Evolutionary conservation across 2,113 vertebrate genomes (phyloP).

Genomic region (Hypomesus transpacificus): DNA sequence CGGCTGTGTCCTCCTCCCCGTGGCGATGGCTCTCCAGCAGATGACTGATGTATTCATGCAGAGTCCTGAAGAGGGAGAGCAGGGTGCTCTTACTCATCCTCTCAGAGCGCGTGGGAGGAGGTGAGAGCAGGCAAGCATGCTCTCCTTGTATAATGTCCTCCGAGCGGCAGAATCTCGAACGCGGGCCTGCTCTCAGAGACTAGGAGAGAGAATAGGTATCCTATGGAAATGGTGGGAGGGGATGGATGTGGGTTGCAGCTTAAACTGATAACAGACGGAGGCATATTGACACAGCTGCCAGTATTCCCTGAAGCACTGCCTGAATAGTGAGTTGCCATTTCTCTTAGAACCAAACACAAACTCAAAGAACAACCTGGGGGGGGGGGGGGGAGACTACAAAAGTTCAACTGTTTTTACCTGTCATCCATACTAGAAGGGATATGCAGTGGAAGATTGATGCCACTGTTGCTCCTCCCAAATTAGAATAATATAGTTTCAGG

Average conservation of each 20-base stretch:
- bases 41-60: slow-evolving; percentile 43
- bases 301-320: no score
- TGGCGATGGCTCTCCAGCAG: slow-evolving; percentile 13
- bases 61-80: slow-evolving; percentile 43
- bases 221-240: slow-evolving; percentile 18
- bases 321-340: no score
- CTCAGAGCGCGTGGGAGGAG: slow-evolving; percentile 60
- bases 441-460: slow-evolving; percentile 10
- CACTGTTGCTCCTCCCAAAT: slow-evolving; percentile 36
- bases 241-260: slow-evolving; percentile 10
- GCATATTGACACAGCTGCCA: background rate
- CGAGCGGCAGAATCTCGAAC: slow-evolving; percentile 53
- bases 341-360: slow-evolving; percentile 5
- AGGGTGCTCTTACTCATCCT: slow-evolving; percentile 60
- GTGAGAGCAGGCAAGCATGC: slow-evolving; percentile 58
- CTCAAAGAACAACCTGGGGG: background rate
- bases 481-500: slow-evolving; percentile 27
- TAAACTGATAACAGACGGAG: background rate
- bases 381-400: background rate
- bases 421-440: background rate
- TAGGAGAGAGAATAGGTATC: slow-evolving; percentile 42
- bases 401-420: background rate
- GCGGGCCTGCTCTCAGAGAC: slow-evolving; percentile 40
- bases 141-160: slow-evolving; percentile 53
- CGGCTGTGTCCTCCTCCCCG: background rate